Percentiles rank a stretch among this genome's conserved stretches.
Evolutionary conservation across 1,140 invertebrate genomes (phyloP).

Genomic region (Globodera rostochiensis): DNA sequence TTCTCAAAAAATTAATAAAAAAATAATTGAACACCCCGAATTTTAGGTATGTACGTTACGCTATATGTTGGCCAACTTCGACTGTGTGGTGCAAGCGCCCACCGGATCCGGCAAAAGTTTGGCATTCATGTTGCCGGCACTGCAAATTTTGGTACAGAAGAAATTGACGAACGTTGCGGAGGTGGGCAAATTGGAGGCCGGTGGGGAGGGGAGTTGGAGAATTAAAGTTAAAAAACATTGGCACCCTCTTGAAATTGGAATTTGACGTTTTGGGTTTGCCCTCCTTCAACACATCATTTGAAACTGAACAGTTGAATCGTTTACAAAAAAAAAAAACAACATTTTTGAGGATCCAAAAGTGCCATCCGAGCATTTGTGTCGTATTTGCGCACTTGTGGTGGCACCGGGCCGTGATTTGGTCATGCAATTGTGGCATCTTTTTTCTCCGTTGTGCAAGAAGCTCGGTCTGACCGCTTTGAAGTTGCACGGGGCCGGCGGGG

Average conservation of each 20-base stretch:
- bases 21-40: constrained; percentile 16
- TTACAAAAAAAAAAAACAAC: constrained; percentile 46
- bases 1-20: background rate
- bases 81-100: constrained; percentile 65
- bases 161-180: background rate
- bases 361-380: constrained; percentile 15
- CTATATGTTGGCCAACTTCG: constrained; percentile 51
- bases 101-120: constrained; percentile 64
- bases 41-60: constrained; percentile 49
- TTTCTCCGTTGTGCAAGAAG: constrained; percentile 41
- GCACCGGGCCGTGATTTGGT: constrained; percentile 47
- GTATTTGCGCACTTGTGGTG: constrained; percentile 45
- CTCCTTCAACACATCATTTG: too few species aligned
- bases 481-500: constrained; percentile 46
- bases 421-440: constrained; percentile 33
- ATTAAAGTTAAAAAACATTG: too few species aligned
- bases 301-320: too few species aligned
- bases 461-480: constrained; percentile 39
- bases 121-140: constrained; percentile 55
- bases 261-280: too few species aligned
- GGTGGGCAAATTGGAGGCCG: background rate
- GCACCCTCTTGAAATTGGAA: constrained; percentile 12
- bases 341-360: background rate
- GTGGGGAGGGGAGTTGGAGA: background rate
- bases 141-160: constrained; percentile 56